Conservation (phyloP, 35 echinoderm and acorn worm genomes). For the Chiridota heheva region DNA sequence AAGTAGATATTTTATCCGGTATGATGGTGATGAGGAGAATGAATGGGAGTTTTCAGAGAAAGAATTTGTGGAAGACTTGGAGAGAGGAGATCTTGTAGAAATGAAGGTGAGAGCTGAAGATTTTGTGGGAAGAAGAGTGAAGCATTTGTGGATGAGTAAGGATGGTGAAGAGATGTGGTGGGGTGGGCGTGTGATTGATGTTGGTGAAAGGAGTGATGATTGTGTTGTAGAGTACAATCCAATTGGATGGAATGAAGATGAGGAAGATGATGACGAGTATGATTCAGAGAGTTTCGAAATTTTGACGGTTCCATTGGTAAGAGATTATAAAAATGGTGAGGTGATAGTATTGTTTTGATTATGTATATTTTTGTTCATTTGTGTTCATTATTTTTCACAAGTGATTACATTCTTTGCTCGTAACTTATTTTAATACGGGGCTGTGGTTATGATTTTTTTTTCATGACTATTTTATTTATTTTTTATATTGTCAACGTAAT, state of each 20-base stretch:
- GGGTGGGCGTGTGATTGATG: neutral
- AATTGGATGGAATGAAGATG: constrained; percentile 28
- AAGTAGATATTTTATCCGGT: neutral
- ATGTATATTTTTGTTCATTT: constrained; percentile 27
- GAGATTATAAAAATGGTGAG: constrained; percentile 17
- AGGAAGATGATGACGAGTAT: constrained; percentile 27
- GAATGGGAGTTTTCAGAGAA: constrained; percentile 7
- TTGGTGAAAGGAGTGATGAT: neutral
- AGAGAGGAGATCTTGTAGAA: neutral
- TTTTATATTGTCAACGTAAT: too few relatives aligned
- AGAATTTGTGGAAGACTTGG: neutral
- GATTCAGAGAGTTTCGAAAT: neutral
- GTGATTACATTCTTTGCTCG: too few relatives aligned
- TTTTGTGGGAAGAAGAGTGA: constrained; percentile 28
- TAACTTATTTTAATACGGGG: too few relatives aligned
- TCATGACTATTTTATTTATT: too few relatives aligned
- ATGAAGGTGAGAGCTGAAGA: neutral
- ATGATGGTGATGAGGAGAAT: neutral
- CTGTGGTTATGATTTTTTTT: too few relatives aligned
- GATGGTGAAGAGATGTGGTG: constrained; percentile 41
- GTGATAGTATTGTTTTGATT: constrained; percentile 44
- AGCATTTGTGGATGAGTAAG: constrained; percentile 4
- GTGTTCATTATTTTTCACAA: too few relatives aligned
- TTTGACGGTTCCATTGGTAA: constrained; percentile 17
- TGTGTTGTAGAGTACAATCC: constrained; percentile 30